These are phyloP conservation scores for Pissodes strobi DNA, from an alignment of 1,140 invertebrate genomes.

Conservation along the genomic window DNA sequence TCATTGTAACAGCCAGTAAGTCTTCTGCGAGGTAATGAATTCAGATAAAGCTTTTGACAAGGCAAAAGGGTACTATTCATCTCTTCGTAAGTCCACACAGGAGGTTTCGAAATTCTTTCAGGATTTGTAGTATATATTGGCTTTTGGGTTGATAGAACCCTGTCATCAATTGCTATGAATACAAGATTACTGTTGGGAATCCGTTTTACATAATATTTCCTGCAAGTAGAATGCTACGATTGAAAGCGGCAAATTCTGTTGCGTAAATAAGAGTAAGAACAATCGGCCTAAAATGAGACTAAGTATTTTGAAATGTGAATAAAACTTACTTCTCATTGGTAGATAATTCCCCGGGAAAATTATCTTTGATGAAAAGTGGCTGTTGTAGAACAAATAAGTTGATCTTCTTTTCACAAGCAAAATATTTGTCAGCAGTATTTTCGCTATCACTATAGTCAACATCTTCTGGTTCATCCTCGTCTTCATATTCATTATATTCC, in stretches of 20 bases:
- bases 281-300: no score
- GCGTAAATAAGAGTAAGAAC: not conserved
- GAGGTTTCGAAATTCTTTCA: slow-evolving; percentile 43
- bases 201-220: slow-evolving; percentile 72
- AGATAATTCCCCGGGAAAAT: slow-evolving; percentile 49
- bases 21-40: slow-evolving; percentile 66
- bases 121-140: slow-evolving; percentile 53
- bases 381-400: slow-evolving; percentile 71
- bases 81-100: slow-evolving; percentile 54
- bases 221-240: slow-evolving; percentile 56
- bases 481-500: not conserved
- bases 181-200: slow-evolving; percentile 80
- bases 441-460: slow-evolving; percentile 53
- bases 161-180: slow-evolving; percentile 74
- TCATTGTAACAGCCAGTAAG: slow-evolving; percentile 75
- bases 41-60: slow-evolving; percentile 76
- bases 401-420: slow-evolving; percentile 68
- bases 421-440: slow-evolving; percentile 53
- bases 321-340: slow-evolving; percentile 15
- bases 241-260: not conserved
- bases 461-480: slow-evolving; percentile 55
- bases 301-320: not conserved
- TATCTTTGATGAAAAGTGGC: slow-evolving; percentile 59
- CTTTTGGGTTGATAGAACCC: slow-evolving; percentile 3
- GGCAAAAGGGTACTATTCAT: slow-evolving; percentile 58